Evolutionary conservation across 2,888 invertebrate genomes (phyloP), one percentile per base, ranked within the genome.

Genomic region (Eueremaeus valkanovi): DNA sequence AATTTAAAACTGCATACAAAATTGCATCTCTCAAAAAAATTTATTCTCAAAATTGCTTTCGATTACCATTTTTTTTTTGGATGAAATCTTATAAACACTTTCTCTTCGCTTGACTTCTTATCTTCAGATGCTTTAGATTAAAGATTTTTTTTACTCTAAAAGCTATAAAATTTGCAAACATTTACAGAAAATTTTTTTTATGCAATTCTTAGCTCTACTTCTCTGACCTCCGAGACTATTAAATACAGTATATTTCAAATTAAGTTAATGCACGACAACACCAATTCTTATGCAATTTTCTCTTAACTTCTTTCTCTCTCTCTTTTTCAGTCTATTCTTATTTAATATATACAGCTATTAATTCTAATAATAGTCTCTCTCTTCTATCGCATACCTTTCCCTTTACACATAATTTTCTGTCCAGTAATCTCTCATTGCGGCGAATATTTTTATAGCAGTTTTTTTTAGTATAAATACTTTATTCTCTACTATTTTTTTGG

Each of bases 211-310:
- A 40, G 36, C 33, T 3, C 29, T 58, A n/a, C 24, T 66, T 66
- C 36, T 31, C 63, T 66, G 63, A 66, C 63, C 63, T 66, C 63
- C 36, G 36, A 66, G 63, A 40, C 63, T 33, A 66, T 66, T 66
- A 66, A 61, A n/a, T n/a, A n/a, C n/a, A 66, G 63, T 66, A 66
- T 66, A 66, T 66, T 66, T 70, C 45, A 70, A 70, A 70, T 70
- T 70, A 70, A 70, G 42, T 70, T 70, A 70, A 70, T 70, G 70
- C 45, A 70, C 27, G 42, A 70, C 63, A 66, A 66, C 63, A 66
- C 63, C 63, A 66, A 66, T 21, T 36, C 33, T 66, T 36, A 40
- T 66, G 63, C 36, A 66, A 66, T 66, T 36, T 21, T 13, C n/a
- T 18, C 31, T 58, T 58, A 29, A 58, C 5, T 27, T 29, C 9